Base-by-base conservation (phyloP, 2,888 invertebrate species). In the Ennomos quercinarius region DNA sequence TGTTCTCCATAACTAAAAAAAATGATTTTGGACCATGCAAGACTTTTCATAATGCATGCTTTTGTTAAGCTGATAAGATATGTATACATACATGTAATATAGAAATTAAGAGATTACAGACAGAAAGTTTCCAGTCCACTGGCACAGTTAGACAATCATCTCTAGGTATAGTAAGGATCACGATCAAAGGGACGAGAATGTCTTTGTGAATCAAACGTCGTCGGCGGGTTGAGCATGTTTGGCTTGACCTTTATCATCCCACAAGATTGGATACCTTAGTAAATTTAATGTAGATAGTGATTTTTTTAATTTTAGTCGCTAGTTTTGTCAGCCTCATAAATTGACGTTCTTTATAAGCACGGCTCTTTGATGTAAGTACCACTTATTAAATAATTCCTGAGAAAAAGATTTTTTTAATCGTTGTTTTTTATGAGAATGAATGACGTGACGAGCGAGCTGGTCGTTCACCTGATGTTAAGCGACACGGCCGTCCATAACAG, bases 131-230 rank as follows among this genome's bases (percentile, higher is more conserved):
- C 44, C 61, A 64, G 68, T 65, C 65, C 71, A 68, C 64, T 57
- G 70, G 66, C 46, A 60, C 54, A 61, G 64, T 64, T 63, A 68
- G 50, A 54, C 57, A 59, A 57, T n/a, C n/a, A n/a, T n/a, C n/a
- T n/a, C n/a, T 58, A 63, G 66, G 63, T 68, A 64, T 67, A 67
- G 64, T 67, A 67, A 66, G 69, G 62, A 63, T 63, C 62, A 51
- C 78, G 75, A 78, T 78, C 78, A 78, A 79, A 80, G 78, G 53
- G 49, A 59, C 60, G 61, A 66, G 69, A 71, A 71, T 65, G 64
- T 57, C 61, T 67, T 71, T 72, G 64, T 66, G 44, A 41, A 41
- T 45, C 40, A 63, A 61, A 66, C 62, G 58, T 50, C 35, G 50
- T 13, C 9, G 11, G 9, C 12, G n/a, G 42, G 36, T n/a, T 8